A percentile compares a stretch with the other conserved stretches of the same genome.
These are phyloP conservation scores for Maconellicoccus hirsutus DNA, from an alignment of 1,140 invertebrate species.

Conservation along the genomic window DNA sequence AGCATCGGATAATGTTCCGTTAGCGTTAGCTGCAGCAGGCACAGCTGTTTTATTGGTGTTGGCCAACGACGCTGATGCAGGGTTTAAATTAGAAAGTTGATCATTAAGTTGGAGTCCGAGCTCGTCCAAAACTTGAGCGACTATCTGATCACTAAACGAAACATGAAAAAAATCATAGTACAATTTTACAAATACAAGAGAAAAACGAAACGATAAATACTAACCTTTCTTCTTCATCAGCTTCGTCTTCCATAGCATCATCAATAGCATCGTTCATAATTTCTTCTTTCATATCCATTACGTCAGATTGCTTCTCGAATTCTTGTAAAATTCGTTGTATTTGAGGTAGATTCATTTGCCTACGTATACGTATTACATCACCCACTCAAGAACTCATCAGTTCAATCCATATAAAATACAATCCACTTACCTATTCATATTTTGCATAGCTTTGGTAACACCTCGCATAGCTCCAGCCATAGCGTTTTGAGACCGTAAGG, in stretches of 20 bases:
- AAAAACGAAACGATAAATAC: neutral
- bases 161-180: neutral
- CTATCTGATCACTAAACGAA: slow-evolving; percentile 64
- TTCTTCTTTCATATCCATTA: slow-evolving; percentile 99
- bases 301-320: slow-evolving; percentile 98
- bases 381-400: neutral
- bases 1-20: slow-evolving; percentile 53
- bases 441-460: slow-evolving; percentile 95
- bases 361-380: slow-evolving; percentile 33
- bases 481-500: slow-evolving; percentile 93
- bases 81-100: slow-evolving; percentile 77
- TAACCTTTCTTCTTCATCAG: slow-evolving; percentile 94
- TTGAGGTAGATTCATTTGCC: slow-evolving; percentile 93
- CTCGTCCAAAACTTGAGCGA: slow-evolving; percentile 91
- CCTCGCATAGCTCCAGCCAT: slow-evolving; percentile 99
- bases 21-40: slow-evolving; percentile 38
- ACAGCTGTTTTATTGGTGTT: slow-evolving; percentile 41
- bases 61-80: slow-evolving; percentile 45
- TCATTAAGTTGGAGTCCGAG: slow-evolving; percentile 87
- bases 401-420: slow-evolving; percentile 7
- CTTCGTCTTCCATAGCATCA: slow-evolving; percentile 97
- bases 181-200: neutral
- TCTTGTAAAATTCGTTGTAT: slow-evolving; percentile 98
- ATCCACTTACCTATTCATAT: slow-evolving; percentile 75
- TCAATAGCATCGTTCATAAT: slow-evolving; percentile 99